Evolutionary conservation across 1,140 invertebrate genomes (phyloP).

Genomic region (Phenacoccus solenopsis): DNA sequence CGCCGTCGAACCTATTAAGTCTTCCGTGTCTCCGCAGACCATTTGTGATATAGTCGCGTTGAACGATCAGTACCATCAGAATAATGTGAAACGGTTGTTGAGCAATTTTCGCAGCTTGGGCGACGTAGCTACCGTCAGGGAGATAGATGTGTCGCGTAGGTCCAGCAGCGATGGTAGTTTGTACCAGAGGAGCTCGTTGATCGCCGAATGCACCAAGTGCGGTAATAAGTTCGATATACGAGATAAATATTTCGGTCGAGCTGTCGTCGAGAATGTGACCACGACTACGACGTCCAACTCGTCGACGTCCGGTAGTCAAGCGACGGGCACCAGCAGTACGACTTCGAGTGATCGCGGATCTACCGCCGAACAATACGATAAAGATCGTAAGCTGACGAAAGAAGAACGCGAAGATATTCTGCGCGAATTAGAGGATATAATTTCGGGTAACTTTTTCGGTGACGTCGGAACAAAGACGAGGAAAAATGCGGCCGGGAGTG

Average conservation of each 20-base stretch:
- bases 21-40: background rate
- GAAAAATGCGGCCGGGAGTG: background rate
- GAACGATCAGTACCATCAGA: background rate
- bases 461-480: background rate
- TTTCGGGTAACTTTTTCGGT: constrained; percentile 21
- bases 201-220: constrained; percentile 4
- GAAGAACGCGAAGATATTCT: constrained; percentile 39
- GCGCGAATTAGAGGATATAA: constrained; percentile 39
- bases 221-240: background rate
- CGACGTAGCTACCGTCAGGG: background rate
- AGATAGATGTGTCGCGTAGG: background rate
- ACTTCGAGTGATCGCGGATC: background rate
- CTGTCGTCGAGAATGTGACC: background rate
- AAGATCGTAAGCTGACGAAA: constrained; percentile 30
- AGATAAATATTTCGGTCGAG: background rate
- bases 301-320: background rate
- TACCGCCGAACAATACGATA: background rate
- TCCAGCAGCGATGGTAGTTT: background rate
- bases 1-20: background rate
- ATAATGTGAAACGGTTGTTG: background rate
- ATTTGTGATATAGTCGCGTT: background rate
- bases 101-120: background rate
- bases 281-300: background rate
- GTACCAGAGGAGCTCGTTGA: background rate
- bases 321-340: background rate